Percentiles rank a stretch among this genome's conserved stretches.
phyloP scores from a whole-genome alignment of 1,140 invertebrate species.

The Delia radicum region DNA sequence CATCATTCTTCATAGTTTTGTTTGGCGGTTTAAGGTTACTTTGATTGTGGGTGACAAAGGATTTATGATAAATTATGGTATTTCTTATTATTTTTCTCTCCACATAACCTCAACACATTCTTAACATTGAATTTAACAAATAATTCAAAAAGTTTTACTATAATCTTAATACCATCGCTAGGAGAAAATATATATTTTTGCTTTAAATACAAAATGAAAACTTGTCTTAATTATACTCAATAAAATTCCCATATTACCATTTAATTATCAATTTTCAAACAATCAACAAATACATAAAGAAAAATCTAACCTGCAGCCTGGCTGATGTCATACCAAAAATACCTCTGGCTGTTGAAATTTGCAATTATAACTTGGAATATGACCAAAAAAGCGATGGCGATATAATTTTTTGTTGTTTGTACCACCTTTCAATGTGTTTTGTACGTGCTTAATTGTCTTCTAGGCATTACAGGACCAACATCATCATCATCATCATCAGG shows the following conservation, averaged over 20 bases:
- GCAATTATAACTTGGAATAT: conserved; percentile 5
- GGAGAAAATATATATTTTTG: neutral
- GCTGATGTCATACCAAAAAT: neutral
- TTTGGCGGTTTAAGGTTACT: neutral
- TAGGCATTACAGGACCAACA: neutral
- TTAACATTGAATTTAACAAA: conserved; percentile 22
- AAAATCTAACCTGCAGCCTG: neutral
- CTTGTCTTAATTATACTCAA: conserved; percentile 13
- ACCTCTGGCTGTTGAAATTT: neutral
- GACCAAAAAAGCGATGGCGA: neutral
- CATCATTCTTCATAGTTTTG: neutral
- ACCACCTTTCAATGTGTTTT: neutral
- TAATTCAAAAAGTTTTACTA: conserved; percentile 20
- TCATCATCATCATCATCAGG: neutral
- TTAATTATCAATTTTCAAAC: conserved; percentile 24
- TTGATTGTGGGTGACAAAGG: conserved; percentile 17
- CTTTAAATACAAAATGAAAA: conserved; percentile 6
- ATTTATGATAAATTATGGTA: conserved; percentile 1
- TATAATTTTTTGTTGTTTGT: neutral
- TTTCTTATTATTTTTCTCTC: neutral
- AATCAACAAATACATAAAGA: neutral
- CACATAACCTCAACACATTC: conserved; percentile 8
- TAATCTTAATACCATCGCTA: neutral
- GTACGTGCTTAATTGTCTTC: conserved; percentile 19
- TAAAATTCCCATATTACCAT: conserved; percentile 18